A percentile compares a stretch with the other conserved stretches of the same genome.
Evolutionary conservation across 2,888 invertebrate species (phyloP).

Genomic region (Ectemnius lituratus): DNA sequence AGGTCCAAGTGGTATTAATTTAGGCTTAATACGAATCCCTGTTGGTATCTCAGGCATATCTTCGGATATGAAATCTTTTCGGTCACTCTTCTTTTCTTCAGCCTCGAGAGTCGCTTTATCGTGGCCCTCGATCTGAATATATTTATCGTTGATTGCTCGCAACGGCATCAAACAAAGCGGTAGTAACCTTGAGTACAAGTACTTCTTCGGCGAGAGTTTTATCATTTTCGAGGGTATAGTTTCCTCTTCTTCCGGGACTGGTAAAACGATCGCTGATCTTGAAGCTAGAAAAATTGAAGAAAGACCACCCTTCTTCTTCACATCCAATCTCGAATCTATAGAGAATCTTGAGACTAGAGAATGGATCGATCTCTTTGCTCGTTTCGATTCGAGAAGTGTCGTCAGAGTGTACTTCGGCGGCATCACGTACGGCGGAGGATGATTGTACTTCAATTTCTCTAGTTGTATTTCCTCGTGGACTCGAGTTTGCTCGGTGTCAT

Average conservation of each 20-base stretch:
- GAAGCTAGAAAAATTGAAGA: neutral
- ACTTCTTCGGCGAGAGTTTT: slow-evolving; percentile 68
- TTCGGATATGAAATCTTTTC: slow-evolving; percentile 16
- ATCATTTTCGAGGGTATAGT: slow-evolving; percentile 63
- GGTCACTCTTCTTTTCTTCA: neutral
- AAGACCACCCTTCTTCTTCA: slow-evolving; percentile 63
- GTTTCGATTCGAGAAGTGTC: slow-evolving; percentile 69
- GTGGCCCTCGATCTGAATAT: slow-evolving; percentile 42
- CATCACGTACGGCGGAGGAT: slow-evolving; percentile 70
- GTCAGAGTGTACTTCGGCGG: slow-evolving; percentile 67
- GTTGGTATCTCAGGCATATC: slow-evolving; percentile 54
- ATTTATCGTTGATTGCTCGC: slow-evolving; percentile 70
- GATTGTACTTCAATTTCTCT: slow-evolving; percentile 69
- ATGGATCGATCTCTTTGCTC: slow-evolving; percentile 69
- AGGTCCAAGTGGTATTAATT: slow-evolving; percentile 70
- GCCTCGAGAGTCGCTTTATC: slow-evolving; percentile 3
- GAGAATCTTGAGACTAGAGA: slow-evolving; percentile 75
- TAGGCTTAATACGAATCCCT: slow-evolving; percentile 57
- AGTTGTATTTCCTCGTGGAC: slow-evolving; percentile 48
- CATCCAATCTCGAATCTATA: slow-evolving; percentile 69
- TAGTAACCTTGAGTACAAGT: slow-evolving; percentile 67
- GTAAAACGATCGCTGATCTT: slow-evolving; percentile 23
- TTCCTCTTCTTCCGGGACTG: slow-evolving; percentile 9
- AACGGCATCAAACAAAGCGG: slow-evolving; percentile 69
- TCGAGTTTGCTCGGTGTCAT: slow-evolving; percentile 26